Percentiles rank a stretch among this genome's conserved stretches.
These are phyloP conservation scores for Rhagoletis zephyria DNA, from an alignment of 1,140 invertebrate species.

Conservation along the genomic window DNA sequence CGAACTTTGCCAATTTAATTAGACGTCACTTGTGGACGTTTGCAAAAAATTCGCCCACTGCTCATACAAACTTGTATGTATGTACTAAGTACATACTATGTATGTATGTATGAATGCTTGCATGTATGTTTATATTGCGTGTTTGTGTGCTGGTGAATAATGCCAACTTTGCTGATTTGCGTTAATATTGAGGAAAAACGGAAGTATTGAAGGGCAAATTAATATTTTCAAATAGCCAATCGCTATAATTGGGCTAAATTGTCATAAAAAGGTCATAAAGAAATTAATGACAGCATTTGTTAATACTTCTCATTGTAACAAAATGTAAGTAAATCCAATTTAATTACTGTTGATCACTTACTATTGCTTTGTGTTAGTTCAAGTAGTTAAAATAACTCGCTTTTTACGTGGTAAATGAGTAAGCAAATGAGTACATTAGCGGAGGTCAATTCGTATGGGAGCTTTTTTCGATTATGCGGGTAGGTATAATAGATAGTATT, in stretches of 20 bases:
- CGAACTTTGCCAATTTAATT: conserved; percentile 53
- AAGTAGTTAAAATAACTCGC: too few species aligned
- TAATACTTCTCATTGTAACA: too few species aligned
- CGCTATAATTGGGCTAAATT: neutral
- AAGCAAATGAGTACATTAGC: too few species aligned
- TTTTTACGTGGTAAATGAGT: too few species aligned
- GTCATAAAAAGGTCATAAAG: neutral
- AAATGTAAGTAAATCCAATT: too few species aligned
- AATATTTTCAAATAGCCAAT: conserved; percentile 13
- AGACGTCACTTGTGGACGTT: conserved; percentile 42
- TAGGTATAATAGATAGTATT: too few species aligned
- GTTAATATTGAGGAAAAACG: neutral
- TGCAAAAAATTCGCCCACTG: neutral
- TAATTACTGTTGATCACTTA: too few species aligned
- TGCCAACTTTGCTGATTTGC: neutral
- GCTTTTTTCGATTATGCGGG: too few species aligned
- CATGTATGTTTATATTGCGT: neutral
- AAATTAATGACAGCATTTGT: neutral
- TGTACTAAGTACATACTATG: neutral
- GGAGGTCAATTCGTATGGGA: too few species aligned
- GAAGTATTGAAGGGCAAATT: conserved; percentile 2
- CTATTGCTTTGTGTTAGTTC: too few species aligned
- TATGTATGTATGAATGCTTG: neutral
- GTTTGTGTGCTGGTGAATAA: neutral
- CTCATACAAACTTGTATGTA: neutral